Base-by-base conservation (phyloP, 2,113 vertebrate species). In the Speoplatyrhinus poulsoni region DNA sequence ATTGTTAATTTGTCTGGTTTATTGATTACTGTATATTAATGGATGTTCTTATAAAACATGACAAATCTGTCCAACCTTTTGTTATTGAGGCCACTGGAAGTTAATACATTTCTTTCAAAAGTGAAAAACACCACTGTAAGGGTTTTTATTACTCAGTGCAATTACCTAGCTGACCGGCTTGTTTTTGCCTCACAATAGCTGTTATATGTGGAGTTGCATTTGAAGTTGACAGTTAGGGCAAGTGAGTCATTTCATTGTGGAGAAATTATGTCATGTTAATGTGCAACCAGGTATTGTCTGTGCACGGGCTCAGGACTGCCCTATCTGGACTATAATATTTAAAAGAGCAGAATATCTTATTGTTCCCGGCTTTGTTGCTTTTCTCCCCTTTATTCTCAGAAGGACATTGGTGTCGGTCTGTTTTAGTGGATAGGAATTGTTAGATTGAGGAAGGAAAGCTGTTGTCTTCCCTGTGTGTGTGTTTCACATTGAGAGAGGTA, bases 251-350 rank as follows among this genome's bases (percentile, higher is more conserved):
- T 75, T 79, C 70, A 77, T 86, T 76, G 74, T 80, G 63, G 55
- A 80, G 82, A 59, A 74, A 73, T 90, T 76, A 86, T 82, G 82
- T 91, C 82, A 90, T 79, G 67, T 77, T 76, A 76, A 70, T 67
- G 65, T 81, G 46, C 75, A 46, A 57, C 33, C 46, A 82, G 77
- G 74, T 84, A 74, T 70, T 82, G 75, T 83, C 67, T 62, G 65
- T 76, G 26, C 26, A 26, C 26, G 12, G 67, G 73, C 63, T 16
- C 32, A 59, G 56, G 16, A 62, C 50, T 63, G 56, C 58, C 58
- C 80, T 80, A 63, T 1, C 58, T 79, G 69, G 84, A 73, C 70
- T 70, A 67, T 47, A 62, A 75, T 41, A 41, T 41, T 41, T 41
- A 41, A 41, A 8, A 75, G 77, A 80, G 26, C 26, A 26, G 71